Base-by-base conservation (phyloP, 2,797 vertebrate genomes). In the Peromyscus attwateri region DNA sequence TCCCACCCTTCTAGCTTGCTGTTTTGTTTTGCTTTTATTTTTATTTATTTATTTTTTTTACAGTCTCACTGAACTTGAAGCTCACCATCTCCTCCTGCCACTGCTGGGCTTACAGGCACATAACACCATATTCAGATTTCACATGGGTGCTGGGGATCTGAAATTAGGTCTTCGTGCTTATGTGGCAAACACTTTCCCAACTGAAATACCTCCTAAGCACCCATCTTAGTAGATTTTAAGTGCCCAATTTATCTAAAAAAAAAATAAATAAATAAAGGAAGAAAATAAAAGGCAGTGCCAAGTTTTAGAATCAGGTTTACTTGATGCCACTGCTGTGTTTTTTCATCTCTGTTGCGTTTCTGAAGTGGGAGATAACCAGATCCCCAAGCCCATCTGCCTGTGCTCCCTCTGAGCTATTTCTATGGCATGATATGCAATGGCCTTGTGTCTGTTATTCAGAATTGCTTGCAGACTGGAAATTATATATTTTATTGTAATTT, bases 401-500 rank as follows among this genome's bases (percentile, higher is more conserved):
- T 76, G 71, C 55, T 87, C 87, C 76, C 60, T 87, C 37, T 70
- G 64, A 77, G 43, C 91, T 88, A 85, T 85, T 84, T 95, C 29
- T 90, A 92, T 0, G 76, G 71, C 31, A 80, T 60, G 7, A 6
- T 60, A 52, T 27, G 16, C 87, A 84, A 68, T 77, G 79, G 84
- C 62, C 34, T 87, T 88, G n/a, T 62, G 23, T 23, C 60, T 66
- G 23, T 73, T 89, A 66, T 16, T 29, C 60, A 95, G 71, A 95
- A 96, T 89, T 95, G 94, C 96, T 96, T 93, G 94, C 16, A 92
- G 76, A 87, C 40, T 92, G 64, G 96, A 97, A 96, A 87, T 91
- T 97, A 89, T 43, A 89, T 97, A 88, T 97, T 94, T 82, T 92
- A 80, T n/a, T 97, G 96, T 97, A 97, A 96, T 92, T 98, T 97